These are phyloP conservation scores for Pterophyllum scalare DNA, from an alignment of 2,113 vertebrate genomes.

Conservation along the genomic window DNA sequence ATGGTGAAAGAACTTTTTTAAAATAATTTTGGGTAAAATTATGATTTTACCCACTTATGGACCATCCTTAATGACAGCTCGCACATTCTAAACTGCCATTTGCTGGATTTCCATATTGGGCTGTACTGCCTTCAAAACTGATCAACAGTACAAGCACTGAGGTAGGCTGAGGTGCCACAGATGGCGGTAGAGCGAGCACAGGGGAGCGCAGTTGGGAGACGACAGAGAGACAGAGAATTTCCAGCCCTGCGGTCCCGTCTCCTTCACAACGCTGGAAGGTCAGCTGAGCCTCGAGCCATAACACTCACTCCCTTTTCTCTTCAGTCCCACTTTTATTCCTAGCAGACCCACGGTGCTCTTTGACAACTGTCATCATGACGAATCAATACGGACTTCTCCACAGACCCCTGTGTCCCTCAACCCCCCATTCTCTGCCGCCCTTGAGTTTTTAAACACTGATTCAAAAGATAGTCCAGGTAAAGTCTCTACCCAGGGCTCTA, in stretches of 20 bases:
- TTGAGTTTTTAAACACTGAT: slow-evolving; percentile 68
- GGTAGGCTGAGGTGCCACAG: slow-evolving; percentile 38
- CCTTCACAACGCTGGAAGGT: slow-evolving; percentile 77
- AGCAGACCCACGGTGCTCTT: slow-evolving; percentile 53
- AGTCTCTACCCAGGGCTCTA: slow-evolving; percentile 37
- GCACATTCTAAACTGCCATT: background rate
- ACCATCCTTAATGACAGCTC: background rate
- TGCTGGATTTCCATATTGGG: slow-evolving; percentile 25
- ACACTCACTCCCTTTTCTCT: slow-evolving; percentile 58
- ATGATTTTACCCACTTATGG: background rate
- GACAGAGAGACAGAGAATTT: slow-evolving; percentile 41
- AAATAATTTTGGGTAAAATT: background rate
- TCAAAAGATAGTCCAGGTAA: slow-evolving; percentile 54
- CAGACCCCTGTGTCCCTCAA: slow-evolving; percentile 2
- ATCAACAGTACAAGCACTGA: slow-evolving; percentile 40
- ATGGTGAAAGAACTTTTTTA: background rate
- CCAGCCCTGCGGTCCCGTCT: slow-evolving; percentile 54
- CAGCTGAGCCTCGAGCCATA: slow-evolving; percentile 61
- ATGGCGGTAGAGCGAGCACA: slow-evolving; percentile 48
- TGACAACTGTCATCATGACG: slow-evolving; percentile 75
- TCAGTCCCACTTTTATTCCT: slow-evolving; percentile 63
- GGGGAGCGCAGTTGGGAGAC: slow-evolving; percentile 24
- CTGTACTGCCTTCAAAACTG: slow-evolving; percentile 12
- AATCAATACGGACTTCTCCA: slow-evolving; percentile 73
- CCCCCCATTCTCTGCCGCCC: slow-evolving; percentile 22